Evolutionary conservation across 2,888 invertebrate species (phyloP).

Genomic region (Diplazon laetatorius): DNA sequence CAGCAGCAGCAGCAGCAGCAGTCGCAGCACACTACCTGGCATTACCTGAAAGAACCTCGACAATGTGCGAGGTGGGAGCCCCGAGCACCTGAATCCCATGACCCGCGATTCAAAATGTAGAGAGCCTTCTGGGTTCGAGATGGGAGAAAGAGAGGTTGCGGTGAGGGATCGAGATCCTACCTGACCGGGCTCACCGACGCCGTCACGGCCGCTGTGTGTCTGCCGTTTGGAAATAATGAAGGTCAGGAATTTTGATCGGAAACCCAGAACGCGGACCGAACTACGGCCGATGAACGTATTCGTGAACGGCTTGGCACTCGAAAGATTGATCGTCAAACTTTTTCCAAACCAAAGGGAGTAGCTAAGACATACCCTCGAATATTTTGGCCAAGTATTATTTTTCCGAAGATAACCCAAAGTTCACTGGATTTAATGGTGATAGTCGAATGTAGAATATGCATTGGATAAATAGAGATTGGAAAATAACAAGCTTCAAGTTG

Average conservation of each 20-base stretch:
- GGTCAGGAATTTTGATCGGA: constrained; percentile 66
- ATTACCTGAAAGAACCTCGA: constrained; percentile 45
- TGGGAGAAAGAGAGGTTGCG: constrained; percentile 65
- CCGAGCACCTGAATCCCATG: constrained; percentile 67
- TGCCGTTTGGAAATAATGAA: constrained; percentile 65
- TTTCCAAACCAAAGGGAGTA: constrained; percentile 36
- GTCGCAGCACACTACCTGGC: not conserved
- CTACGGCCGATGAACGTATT: constrained; percentile 39
- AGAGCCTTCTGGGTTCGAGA: constrained; percentile 67
- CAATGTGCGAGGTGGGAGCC: constrained; percentile 49
- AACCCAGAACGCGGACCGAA: constrained; percentile 52
- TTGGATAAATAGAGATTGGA: too few relatives aligned
- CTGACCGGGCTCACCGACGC: constrained; percentile 53
- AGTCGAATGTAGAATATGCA: too few relatives aligned
- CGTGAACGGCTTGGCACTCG: constrained; percentile 54
- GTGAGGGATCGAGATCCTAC: constrained; percentile 32
- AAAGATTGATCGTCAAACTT: constrained; percentile 70
- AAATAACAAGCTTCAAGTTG: too few relatives aligned
- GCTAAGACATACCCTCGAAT: not conserved
- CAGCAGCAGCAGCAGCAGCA: constrained; percentile 18
- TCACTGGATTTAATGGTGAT: too few relatives aligned
- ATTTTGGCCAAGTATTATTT: not conserved
- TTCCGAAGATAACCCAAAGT: not conserved
- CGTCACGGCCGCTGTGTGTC: constrained; percentile 49
- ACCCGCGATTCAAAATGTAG: constrained; percentile 71